A percentile compares a stretch with the other conserved stretches of the same genome.
Evolutionary conservation across 2,113 vertebrate genomes (phyloP).

Genomic region (Morone saxatilis): DNA sequence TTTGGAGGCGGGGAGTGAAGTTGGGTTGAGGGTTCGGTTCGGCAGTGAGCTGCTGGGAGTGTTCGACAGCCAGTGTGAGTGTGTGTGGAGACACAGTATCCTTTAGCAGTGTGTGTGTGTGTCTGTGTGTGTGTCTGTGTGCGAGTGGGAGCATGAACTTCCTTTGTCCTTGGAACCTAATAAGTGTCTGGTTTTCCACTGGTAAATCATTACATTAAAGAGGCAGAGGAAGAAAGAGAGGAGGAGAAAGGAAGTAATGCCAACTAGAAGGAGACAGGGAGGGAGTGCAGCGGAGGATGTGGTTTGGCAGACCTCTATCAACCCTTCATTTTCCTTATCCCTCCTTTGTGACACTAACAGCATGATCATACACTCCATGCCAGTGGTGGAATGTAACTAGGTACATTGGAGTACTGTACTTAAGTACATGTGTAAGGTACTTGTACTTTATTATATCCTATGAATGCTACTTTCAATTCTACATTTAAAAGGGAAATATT

Average conservation of each 20-base stretch:
- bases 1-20: background rate
- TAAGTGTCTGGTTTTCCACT: conserved; percentile 35
- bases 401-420: background rate
- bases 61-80: conserved; percentile 19
- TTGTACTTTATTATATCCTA: background rate
- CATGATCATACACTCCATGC: background rate
- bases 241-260: background rate
- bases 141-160: conserved; percentile 38
- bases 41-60: conserved; percentile 62
- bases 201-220: conserved; percentile 63
- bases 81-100: background rate
- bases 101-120: background rate
- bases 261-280: conserved; percentile 8
- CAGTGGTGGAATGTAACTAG: background rate
- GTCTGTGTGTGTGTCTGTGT: background rate
- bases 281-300: background rate
- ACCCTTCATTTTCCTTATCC: background rate
- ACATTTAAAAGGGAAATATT: background rate
- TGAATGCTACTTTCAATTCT: background rate
- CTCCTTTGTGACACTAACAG: background rate
- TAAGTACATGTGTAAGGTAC: background rate
- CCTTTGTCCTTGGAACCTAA: conserved; percentile 54
- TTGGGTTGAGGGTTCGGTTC: conserved; percentile 1
- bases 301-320: conserved; percentile 16
- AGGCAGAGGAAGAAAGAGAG: background rate